Evolutionary conservation across 2,888 invertebrate species (phyloP), one percentile per base, ranked within the genome.

Genomic region (Plemyria rubiginata): DNA sequence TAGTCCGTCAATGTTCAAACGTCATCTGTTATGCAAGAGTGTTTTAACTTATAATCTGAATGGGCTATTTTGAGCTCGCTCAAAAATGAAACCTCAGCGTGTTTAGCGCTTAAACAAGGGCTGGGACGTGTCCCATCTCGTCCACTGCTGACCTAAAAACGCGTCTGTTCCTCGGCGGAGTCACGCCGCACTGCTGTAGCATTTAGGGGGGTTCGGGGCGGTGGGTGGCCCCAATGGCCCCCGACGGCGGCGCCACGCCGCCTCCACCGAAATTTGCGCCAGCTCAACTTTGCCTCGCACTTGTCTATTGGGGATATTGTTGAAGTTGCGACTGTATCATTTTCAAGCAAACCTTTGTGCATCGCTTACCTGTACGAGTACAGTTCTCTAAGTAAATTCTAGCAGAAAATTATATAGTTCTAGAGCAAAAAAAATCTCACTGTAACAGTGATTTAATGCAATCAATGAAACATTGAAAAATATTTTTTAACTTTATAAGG

Each of bases 131-230:
- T 53, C 56, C 40, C 49, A 64, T 58, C 66, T 53, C 57, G 40
- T 57, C 58, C 52, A 41, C 45, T 38, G 65, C 52, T 71, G 67
- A 67, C 67, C 66, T 59, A 68, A 62, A 67, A 70, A 67, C 60
- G 71, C 79, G 83, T 81, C 82, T 81, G 66, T 68, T 65, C 62
- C 63, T 67, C 68, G 70, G 66, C 67, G 65, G 64, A 67, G 62
- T 71, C 70, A 65, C 80, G 82, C 75, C 85, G 87, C 86, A 87
- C 84, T 87, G 87, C 83, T 81, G 84, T 84, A 80, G 78, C 83
- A 79, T 78, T 78, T 73, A 75, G 70, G 63, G 46, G 36, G 51
- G 53, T 28, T 16, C 29, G 52, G 46, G 59, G 32, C 41, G 12
- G 55, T 54, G 41, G 53, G 12, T 13, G 16, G 36, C 52, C 59